Evolutionary conservation across 2,888 invertebrate species (phyloP).

Genomic region (Argyresthia goedartella): DNA sequence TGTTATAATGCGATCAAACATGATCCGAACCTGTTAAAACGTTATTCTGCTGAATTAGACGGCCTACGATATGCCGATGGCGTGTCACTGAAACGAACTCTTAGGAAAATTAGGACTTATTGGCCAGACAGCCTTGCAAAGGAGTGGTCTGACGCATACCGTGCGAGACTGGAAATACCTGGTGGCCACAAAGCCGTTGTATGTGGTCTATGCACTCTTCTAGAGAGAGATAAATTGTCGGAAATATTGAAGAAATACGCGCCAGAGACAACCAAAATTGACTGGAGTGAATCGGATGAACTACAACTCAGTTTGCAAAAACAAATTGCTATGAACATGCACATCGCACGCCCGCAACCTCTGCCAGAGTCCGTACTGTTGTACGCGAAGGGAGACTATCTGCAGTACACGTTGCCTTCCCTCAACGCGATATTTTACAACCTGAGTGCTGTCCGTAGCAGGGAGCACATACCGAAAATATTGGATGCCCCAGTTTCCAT

Average conservation of each 20-base stretch:
- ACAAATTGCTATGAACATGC: conserved; percentile 44
- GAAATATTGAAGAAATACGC: conserved; percentile 31
- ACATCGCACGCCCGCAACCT: conserved; percentile 39
- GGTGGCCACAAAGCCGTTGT: conserved; percentile 28
- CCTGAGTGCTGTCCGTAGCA: conserved; percentile 22
- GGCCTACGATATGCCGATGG: conserved; percentile 22
- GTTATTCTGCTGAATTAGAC: conserved; percentile 23
- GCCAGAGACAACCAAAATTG: conserved; percentile 33
- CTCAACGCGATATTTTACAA: conserved; percentile 40
- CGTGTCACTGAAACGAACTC: conserved; percentile 22
- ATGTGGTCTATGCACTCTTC: conserved; percentile 31
- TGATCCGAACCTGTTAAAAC: conserved; percentile 28
- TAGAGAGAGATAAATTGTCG: conserved; percentile 23
- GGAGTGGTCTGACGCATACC: conserved; percentile 27
- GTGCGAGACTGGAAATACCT: conserved; percentile 20
- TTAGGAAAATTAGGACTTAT: conserved; percentile 37
- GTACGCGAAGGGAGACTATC: conserved; percentile 46
- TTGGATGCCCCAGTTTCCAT: conserved; percentile 37
- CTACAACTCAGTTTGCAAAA: conserved; percentile 31
- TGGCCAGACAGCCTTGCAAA: conserved; percentile 31
- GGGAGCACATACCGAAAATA: conserved; percentile 27
- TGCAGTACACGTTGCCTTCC: conserved; percentile 42
- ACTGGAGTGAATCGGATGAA: conserved; percentile 34
- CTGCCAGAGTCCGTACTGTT: conserved; percentile 29
- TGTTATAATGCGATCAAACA: conserved; percentile 48